These are phyloP conservation scores for Drosophila bipectinata DNA, from an alignment of 1,140 invertebrate genomes.

Conservation along the genomic window DNA sequence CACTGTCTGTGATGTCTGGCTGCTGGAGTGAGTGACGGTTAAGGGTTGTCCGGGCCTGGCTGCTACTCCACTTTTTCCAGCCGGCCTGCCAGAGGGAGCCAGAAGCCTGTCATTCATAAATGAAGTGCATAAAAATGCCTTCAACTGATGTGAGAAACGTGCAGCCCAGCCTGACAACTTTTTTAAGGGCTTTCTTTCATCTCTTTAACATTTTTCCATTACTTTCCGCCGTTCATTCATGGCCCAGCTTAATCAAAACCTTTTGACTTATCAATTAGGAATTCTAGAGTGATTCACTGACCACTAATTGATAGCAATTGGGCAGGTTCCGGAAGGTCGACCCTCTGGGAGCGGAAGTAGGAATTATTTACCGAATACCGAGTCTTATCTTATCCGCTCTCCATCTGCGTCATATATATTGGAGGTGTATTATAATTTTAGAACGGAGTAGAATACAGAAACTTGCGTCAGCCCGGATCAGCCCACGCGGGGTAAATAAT, in stretches of 20 bases:
- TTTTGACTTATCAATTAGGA: conserved; percentile 69
- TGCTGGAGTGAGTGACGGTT: conserved; percentile 48
- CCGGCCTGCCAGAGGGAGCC: not conserved
- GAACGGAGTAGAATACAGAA: conserved; percentile 48
- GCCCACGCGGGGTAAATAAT: conserved; percentile 55
- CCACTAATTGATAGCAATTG: conserved; percentile 39
- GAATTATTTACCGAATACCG: conserved; percentile 33
- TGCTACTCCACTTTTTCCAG: conserved; percentile 58
- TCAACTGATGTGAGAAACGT: conserved; percentile 44
- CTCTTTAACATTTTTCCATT: not conserved
- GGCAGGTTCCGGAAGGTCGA: conserved; percentile 53
- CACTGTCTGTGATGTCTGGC: conserved; percentile 49
- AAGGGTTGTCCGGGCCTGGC: conserved; percentile 22
- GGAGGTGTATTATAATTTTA: conserved; percentile 32
- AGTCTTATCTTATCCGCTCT: conserved; percentile 37
- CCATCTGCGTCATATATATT: conserved; percentile 27
- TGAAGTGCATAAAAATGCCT: conserved; percentile 59
- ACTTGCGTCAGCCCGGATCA: conserved; percentile 61
- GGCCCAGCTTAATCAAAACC: conserved; percentile 51
- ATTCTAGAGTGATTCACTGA: conserved; percentile 62
- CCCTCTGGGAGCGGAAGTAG: conserved; percentile 24
- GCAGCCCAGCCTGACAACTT: conserved; percentile 31
- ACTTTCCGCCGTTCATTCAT: conserved; percentile 25
- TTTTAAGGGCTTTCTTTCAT: conserved; percentile 11
- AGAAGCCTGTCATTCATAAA: conserved; percentile 69